phyloP scores from a whole-genome alignment of 1,140 invertebrate genomes.

The Dryas iulia region DNA sequence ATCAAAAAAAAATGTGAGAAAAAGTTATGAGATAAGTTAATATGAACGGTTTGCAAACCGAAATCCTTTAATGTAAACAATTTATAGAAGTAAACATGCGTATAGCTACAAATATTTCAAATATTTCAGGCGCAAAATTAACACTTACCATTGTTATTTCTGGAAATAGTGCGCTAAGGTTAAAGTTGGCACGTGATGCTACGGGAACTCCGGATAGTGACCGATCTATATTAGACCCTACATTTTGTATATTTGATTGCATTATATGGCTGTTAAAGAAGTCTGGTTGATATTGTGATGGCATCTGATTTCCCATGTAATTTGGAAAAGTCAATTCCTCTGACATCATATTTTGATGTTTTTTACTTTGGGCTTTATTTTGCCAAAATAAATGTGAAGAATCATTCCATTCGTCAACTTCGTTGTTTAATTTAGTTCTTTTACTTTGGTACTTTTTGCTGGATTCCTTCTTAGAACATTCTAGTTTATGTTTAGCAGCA shows the following conservation, averaged over 20 bases:
- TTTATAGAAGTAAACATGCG: too few relatives aligned
- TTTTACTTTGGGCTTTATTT: constrained; percentile 58
- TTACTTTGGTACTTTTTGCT: constrained; percentile 73
- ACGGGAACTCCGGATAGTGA: constrained; percentile 60
- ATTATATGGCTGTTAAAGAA: constrained; percentile 71
- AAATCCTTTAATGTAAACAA: too few relatives aligned
- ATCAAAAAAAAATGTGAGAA: too few relatives aligned
- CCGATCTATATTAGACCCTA: constrained; percentile 55
- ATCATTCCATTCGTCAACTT: constrained; percentile 70
- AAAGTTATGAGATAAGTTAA: too few relatives aligned
- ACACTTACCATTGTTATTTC: constrained; percentile 76
- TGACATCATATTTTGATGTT: constrained; percentile 62
- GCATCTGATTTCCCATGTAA: constrained; percentile 67
- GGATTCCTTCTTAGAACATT: constrained; percentile 72
- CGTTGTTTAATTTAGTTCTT: constrained; percentile 56
- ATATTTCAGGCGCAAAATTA: too few relatives aligned
- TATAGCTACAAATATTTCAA: too few relatives aligned
- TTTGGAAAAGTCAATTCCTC: constrained; percentile 67
- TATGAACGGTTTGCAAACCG: too few relatives aligned
- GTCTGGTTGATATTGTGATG: constrained; percentile 65
- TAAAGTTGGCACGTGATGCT: constrained; percentile 69
- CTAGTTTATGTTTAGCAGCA: constrained; percentile 67
- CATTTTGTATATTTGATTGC: constrained; percentile 59
- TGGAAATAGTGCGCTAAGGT: constrained; percentile 72
- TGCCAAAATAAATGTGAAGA: constrained; percentile 62